These are phyloP conservation scores for Oscheius sp. DNA, from an alignment of 2,888 invertebrate species.

Conservation along the genomic window DNA sequence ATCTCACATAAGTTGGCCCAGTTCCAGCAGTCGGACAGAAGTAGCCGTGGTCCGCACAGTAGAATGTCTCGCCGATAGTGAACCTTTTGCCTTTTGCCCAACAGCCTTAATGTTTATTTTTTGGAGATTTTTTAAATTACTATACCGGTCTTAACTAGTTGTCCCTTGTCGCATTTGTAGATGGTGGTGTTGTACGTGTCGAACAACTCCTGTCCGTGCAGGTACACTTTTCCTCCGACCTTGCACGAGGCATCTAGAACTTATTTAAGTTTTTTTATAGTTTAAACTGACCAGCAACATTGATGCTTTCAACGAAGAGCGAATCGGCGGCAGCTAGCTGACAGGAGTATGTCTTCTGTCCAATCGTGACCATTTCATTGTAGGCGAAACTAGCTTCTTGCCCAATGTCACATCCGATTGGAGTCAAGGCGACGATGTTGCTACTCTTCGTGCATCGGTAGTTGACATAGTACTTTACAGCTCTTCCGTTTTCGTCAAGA, in stretches of 20 bases:
- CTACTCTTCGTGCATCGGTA: neutral
- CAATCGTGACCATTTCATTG: slow-evolving; percentile 18
- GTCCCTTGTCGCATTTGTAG: slow-evolving; percentile 21
- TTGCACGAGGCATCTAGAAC: slow-evolving; percentile 16
- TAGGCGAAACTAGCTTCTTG: slow-evolving; percentile 18
- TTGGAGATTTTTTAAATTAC: neutral
- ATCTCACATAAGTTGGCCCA: slow-evolving; percentile 5
- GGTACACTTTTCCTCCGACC: slow-evolving; percentile 19
- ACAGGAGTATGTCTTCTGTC: slow-evolving; percentile 19
- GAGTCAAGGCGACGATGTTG: neutral
- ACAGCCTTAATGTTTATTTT: neutral
- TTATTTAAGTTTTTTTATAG: neutral
- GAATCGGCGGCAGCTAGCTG: neutral
- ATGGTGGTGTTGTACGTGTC: slow-evolving; percentile 20
- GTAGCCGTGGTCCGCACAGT: slow-evolving; percentile 23
- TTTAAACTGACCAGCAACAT: neutral
- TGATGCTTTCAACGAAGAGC: slow-evolving; percentile 11
- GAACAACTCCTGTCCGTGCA: slow-evolving; percentile 16
- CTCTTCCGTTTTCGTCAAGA: slow-evolving; percentile 5
- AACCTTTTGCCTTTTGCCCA: slow-evolving; percentile 30
- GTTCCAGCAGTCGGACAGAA: slow-evolving; percentile 28
- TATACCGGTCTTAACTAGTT: slow-evolving; percentile 24
- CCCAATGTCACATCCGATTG: slow-evolving; percentile 20
- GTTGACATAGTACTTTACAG: slow-evolving; percentile 15
- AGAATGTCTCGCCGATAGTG: slow-evolving; percentile 18